Evolutionary conservation across 2,888 invertebrate genomes (phyloP), one percentile per base, ranked within the genome.

Genomic region (Melanchra persicariae): DNA sequence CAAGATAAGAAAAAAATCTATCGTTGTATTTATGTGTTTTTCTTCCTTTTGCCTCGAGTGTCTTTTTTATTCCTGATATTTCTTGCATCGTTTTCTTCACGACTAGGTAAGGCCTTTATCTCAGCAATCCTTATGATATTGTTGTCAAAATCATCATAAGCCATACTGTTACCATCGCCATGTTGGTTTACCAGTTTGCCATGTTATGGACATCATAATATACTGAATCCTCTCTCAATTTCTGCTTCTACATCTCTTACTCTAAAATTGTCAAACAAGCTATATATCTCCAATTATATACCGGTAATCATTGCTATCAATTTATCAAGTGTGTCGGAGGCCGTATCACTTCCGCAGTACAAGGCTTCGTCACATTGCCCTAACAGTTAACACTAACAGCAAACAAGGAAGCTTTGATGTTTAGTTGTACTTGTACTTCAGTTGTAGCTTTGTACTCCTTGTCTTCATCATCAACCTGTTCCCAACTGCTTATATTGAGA

Each of bases 231-330:
- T 40, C 40, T 40, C 40, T 15, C 15, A 15, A 17, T 10, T 47
- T 2, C 30, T 2, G 24, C 4, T 10, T 6, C 17, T 15, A 8
- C 8, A 34, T 15, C 7, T 49, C 9, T 60, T 9, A 6, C 30
- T 60, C 19, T 57, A 3, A 47, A 51, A 19, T 26, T 43, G n/a
- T 15, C 26, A 43, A 58, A 19, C 24, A 26, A 47, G 17, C 24
- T 0, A 57, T 22, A 51, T 47, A 66, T 74, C 70, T 40, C 2
- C 70, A 75, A 51, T 74, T 63, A 70, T 54, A 77, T 37, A 73
- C 70, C 68, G 65, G 51, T 59, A 70, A 76, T 55, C n/a, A 67
- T 74, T 73, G 78, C 74, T 83, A 85, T 81, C 77, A 74, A 80
- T 83, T 66, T 72, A 70, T 85, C 82, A 68, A 26, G 47, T 62